Conservation (phyloP, 2,113 vertebrate genomes). For the Spea multiplicata region DNA sequence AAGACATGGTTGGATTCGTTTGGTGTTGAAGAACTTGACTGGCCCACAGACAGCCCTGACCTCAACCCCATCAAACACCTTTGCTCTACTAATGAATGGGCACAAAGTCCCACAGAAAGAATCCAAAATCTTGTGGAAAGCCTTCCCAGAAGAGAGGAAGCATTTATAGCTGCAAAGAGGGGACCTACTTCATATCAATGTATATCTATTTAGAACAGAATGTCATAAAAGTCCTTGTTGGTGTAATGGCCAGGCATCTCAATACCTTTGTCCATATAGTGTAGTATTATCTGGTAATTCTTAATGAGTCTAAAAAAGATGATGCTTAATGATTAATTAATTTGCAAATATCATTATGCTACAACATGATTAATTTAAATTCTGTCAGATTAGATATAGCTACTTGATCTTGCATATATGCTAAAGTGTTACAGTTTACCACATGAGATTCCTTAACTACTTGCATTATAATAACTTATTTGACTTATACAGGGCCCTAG, state of each 20-base stretch:
- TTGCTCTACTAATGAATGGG: not conserved
- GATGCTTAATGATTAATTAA: too few relatives aligned
- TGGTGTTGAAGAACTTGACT: not conserved
- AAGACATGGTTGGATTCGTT: not conserved
- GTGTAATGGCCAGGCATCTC: not conserved
- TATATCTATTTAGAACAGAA: not conserved
- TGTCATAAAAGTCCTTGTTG: not conserved
- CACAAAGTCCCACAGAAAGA: not conserved
- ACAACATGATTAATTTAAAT: not conserved
- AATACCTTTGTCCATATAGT: not conserved
- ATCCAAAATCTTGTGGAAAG: not conserved
- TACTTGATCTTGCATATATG: too few relatives aligned
- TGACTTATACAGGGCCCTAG: too few relatives aligned
- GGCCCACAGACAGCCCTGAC: not conserved
- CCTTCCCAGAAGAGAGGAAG: conserved; percentile 1
- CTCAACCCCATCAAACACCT: not conserved
- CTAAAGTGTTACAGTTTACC: not conserved
- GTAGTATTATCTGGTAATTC: not conserved
- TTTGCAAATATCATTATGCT: not conserved
- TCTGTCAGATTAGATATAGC: too few relatives aligned
- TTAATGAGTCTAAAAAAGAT: not conserved
- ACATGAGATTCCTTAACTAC: too few relatives aligned
- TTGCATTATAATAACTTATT: too few relatives aligned
- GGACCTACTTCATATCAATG: not conserved
- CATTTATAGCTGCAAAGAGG: not conserved